These are phyloP conservation scores for Rotaria macrura DNA, from an alignment of 2,888 invertebrate genomes.

Conservation along the genomic window DNA sequence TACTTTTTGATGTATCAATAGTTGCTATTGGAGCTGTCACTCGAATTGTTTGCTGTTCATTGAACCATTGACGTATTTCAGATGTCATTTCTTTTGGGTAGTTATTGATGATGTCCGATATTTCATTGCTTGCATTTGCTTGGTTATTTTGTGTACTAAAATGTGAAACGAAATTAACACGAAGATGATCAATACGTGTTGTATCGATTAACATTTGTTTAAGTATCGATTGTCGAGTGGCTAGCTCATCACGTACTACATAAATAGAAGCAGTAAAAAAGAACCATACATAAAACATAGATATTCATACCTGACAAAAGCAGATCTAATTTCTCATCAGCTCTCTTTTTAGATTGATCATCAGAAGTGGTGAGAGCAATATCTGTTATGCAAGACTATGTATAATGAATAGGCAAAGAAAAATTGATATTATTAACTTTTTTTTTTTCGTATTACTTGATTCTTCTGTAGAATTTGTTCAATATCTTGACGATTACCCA, in stretches of 20 bases:
- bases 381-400: background rate
- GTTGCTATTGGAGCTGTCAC: background rate
- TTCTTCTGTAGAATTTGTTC: background rate
- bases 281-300: background rate
- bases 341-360: background rate
- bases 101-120: background rate
- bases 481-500: background rate
- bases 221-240: background rate
- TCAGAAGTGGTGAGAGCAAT: background rate
- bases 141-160: background rate
- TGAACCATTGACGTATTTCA: background rate
- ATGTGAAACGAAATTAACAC: conserved; percentile 18
- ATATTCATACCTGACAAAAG: background rate
- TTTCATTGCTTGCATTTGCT: background rate
- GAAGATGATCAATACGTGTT: background rate
- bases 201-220: conserved; percentile 21
- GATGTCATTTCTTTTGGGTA: background rate
- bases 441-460: background rate
- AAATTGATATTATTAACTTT: too few relatives aligned
- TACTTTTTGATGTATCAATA: background rate
- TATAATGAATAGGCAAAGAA: background rate
- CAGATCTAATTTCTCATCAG: background rate
- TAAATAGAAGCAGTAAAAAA: background rate
- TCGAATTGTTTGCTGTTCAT: background rate
- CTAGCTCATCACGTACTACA: background rate